phyloP scores from a whole-genome alignment of 2,113 vertebrate species.

The Eulemur macaco region DNA sequence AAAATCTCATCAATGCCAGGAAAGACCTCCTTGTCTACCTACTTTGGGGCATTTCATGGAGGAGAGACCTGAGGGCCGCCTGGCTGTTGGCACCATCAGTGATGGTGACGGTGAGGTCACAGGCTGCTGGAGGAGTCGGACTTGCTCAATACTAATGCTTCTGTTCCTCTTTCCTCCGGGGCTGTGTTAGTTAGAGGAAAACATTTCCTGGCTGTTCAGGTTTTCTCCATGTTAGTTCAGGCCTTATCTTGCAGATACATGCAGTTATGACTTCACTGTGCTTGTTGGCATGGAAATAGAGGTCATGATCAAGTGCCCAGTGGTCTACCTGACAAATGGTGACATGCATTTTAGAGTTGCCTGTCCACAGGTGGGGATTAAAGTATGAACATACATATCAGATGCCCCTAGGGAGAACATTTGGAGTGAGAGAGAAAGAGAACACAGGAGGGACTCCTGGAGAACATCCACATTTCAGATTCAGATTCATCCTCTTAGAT shows the following conservation, averaged over 20 bases:
- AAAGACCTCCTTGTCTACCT: not conserved
- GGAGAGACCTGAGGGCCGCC: not conserved
- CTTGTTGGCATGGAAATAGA: not conserved
- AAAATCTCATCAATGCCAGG: not conserved
- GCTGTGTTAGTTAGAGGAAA: not conserved
- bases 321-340: not conserved
- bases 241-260: not conserved
- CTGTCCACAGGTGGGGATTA: not conserved
- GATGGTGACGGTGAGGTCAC: not conserved
- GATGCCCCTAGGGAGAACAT: not conserved
- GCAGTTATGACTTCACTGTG: not conserved
- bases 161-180: not conserved
- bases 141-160: not conserved
- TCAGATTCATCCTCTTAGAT: not conserved
- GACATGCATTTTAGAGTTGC: not conserved
- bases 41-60: not conserved
- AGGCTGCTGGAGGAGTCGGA: not conserved
- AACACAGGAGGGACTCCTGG: not conserved
- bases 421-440: not conserved
- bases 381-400: not conserved
- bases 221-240: not conserved
- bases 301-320: too few relatives aligned
- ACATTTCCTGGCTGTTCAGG: not conserved
- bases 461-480: not conserved
- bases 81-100: not conserved